A percentile compares a stretch with the other conserved stretches of the same genome.
phyloP scores from a whole-genome alignment of 2,113 vertebrate species.

The Vulpes vulpes region DNA sequence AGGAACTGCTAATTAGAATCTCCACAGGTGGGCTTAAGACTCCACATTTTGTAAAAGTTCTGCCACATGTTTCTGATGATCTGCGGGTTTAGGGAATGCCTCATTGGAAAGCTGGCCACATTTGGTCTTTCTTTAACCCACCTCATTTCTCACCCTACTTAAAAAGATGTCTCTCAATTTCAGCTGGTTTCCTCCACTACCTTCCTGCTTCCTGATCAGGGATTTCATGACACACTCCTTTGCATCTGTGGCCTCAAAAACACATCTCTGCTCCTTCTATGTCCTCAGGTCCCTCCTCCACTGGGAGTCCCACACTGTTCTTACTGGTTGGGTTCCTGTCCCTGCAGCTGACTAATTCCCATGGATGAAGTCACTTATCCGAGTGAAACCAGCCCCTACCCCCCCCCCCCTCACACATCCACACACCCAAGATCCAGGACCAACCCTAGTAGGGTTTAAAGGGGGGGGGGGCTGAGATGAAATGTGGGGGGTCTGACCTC shows the following conservation, averaged over 20 bases:
- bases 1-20: background rate
- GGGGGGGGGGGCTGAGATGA: too few relatives aligned
- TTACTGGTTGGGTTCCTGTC: background rate
- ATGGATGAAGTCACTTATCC: background rate
- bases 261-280: background rate
- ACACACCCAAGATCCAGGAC: background rate
- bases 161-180: background rate
- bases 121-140: background rate
- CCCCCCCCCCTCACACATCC: background rate
- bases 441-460: background rate
- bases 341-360: background rate
- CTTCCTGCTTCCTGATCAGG: background rate
- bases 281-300: background rate
- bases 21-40: background rate
- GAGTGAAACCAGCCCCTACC: background rate
- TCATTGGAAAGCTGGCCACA: background rate
- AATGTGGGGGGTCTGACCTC: background rate
- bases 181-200: background rate
- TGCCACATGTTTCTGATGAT: background rate
- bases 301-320: background rate
- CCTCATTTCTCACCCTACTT: background rate
- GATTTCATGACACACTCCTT: background rate
- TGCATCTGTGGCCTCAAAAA: background rate
- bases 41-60: background rate
- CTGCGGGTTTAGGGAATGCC: background rate